phyloP scores from a whole-genome alignment of 2,797 vertebrate genomes.

The Characodon lateralis region DNA sequence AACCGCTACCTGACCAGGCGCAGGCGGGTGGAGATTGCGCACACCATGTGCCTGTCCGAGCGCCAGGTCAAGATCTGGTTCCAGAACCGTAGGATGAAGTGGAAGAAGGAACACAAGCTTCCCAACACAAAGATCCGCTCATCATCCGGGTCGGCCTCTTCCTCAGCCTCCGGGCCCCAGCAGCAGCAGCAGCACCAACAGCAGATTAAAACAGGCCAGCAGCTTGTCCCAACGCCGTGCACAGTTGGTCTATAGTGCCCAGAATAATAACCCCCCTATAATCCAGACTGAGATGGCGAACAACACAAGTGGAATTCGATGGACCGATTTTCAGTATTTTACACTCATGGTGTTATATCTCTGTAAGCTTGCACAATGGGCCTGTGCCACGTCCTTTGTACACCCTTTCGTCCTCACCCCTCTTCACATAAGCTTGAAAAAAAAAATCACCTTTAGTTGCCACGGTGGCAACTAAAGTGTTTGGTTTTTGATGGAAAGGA shows the following conservation, averaged over 20 bases:
- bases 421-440: conserved; percentile 78
- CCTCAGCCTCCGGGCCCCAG: conserved; percentile 81
- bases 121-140: conserved; percentile 99
- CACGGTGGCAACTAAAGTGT: conserved; percentile 76
- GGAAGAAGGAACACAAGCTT: conserved; percentile 99
- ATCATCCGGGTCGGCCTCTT: conserved; percentile 86
- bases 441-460: conserved; percentile 68
- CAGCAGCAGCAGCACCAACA: conserved; percentile 84
- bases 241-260: conserved; percentile 81
- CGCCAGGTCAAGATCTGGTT: conserved; percentile 99
- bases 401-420: conserved; percentile 58
- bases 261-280: conserved; percentile 21
- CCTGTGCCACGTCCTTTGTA: conserved; percentile 70
- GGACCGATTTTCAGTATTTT: conserved; percentile 81
- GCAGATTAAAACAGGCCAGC: conserved; percentile 92
- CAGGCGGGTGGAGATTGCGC: conserved; percentile 96
- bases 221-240: conserved; percentile 87
- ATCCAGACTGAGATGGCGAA: conserved; percentile 81
- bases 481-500: conserved; percentile 67
- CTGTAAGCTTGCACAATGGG: conserved; percentile 85
- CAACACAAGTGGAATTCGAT: conserved; percentile 78
- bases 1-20: conserved; percentile 98
- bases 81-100: conserved; percentile 99
- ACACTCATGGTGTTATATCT: conserved; percentile 84
- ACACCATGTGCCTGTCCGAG: conserved; percentile 96